Conservation (phyloP, 2,797 vertebrate species). For the Malurus leucopterus region DNA sequence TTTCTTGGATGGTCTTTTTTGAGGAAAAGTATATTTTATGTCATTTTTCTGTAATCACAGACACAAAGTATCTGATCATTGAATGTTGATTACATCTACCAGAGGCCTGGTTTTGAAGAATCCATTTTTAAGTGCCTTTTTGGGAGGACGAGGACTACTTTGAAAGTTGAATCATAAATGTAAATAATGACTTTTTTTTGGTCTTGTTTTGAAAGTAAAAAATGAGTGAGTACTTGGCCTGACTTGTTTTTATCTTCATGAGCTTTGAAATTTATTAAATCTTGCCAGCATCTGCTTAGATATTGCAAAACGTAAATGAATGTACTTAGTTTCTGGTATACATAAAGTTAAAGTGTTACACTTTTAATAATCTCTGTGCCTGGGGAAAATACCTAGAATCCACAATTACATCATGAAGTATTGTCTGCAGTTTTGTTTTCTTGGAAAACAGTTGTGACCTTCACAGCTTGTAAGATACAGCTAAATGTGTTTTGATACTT, state of each 20-base stretch:
- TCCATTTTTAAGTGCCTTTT: background rate
- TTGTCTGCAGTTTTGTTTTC: background rate
- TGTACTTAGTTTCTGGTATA: background rate
- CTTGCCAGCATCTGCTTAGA: background rate
- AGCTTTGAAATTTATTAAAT: background rate
- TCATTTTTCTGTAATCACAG: background rate
- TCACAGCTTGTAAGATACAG: background rate
- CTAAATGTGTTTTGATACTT: background rate
- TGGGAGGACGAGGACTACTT: background rate
- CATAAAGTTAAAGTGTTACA: background rate
- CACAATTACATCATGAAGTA: background rate
- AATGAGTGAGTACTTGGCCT: background rate
- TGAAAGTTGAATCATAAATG: background rate
- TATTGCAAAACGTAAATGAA: background rate
- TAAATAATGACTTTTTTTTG: background rate
- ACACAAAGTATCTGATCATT: background rate
- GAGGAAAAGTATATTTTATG: background rate
- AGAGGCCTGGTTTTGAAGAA: background rate
- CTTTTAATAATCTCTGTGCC: background rate
- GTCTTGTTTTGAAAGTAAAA: background rate
- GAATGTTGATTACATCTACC: background rate
- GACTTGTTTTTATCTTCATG: background rate
- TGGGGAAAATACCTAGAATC: background rate
- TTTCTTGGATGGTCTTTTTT: background rate
- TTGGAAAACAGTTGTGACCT: background rate